Conservation (phyloP, 2,888 invertebrate genomes). For the Rotaria socialis region DNA sequence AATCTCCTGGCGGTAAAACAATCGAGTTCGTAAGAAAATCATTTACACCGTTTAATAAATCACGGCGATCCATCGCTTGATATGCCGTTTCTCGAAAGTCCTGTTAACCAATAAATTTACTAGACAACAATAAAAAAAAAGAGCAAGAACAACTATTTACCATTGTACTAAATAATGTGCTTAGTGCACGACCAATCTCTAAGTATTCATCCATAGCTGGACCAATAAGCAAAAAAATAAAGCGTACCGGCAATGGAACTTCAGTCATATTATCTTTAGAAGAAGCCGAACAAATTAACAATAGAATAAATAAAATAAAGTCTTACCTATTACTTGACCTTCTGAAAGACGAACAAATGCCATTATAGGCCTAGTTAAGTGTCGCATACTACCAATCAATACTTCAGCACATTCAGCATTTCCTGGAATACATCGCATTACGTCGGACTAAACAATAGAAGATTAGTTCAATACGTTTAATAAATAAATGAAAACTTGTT, state of each 20-base stretch:
- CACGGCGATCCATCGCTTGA: slow-evolving; percentile 45
- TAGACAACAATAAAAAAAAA: background rate
- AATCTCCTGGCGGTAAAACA: slow-evolving; percentile 42
- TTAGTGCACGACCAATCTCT: slow-evolving; percentile 89
- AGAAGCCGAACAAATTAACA: slow-evolving; percentile 43
- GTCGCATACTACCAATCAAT: slow-evolving; percentile 39
- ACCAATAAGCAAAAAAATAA: slow-evolving; percentile 84
- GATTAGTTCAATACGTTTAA: no score
- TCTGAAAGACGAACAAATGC: slow-evolving; percentile 51
- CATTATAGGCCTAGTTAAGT: slow-evolving; percentile 44
- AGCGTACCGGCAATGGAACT: slow-evolving; percentile 78
- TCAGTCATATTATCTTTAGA: slow-evolving; percentile 56
- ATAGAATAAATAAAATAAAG: background rate
- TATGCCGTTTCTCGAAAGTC: slow-evolving; percentile 42
- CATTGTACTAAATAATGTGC: slow-evolving; percentile 88
- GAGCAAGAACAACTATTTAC: slow-evolving; percentile 53
- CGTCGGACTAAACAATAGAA: background rate
- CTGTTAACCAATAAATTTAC: background rate
- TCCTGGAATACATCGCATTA: slow-evolving; percentile 35
- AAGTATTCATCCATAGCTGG: slow-evolving; percentile 74
- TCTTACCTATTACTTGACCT: slow-evolving; percentile 49
- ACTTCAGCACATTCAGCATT: slow-evolving; percentile 44
- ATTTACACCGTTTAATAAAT: slow-evolving; percentile 42
- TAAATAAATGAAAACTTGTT: no score
- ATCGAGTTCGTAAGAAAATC: slow-evolving; percentile 36